Evolutionary conservation across 2,113 vertebrate species (phyloP), one percentile per base, ranked within the genome.

Genomic region (Aegotheles bennettii): DNA sequence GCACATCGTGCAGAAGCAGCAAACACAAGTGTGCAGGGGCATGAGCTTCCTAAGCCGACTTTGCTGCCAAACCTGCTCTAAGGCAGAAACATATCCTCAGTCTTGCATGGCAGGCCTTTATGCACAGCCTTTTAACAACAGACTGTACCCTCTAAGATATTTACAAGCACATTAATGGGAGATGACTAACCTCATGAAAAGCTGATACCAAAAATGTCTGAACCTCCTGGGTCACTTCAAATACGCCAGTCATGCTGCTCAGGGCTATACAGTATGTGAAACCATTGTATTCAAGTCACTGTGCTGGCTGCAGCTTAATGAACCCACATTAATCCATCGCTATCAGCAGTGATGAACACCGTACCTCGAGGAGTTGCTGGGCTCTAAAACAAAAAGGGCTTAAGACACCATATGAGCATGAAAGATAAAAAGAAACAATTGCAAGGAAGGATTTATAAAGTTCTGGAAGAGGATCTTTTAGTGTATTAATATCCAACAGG

Each of bases 381-480:
- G 73, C 26, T 95, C 61, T 78, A 57, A 93, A 90, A n/a, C 88
- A 93, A 75, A 97, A 81, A 84, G 23, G 69, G 81, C 80, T 95
- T 90, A 92, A 92, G 65, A 90, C 17, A 0, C 79, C 88, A 86
- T 53, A 57, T 75, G 60, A 90, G 20, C 61, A 53, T 7, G 43
- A 68, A 84, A 96, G 90, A 96, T 92, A 95, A 93, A 95, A 90
- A 80, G 50, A 88, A 94, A 88, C 86, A 95, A 95, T 93, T 94
- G 85, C 21, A 77, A 64, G 35, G 48, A 76, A 87, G 67, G 69
- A 81, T 88, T 96, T 75, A 84, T 88, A 65, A 91, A 80, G 50
- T 94, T 92, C 92, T 92, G 83, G 75, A 88, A 90, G 51, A 81
- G 7, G 81, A 84, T 67, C 6, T 81, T 95, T 78, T 8, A 45